Evolutionary conservation across 2,797 vertebrate species (phyloP).

Genomic region (Etheostoma nigrum): DNA sequence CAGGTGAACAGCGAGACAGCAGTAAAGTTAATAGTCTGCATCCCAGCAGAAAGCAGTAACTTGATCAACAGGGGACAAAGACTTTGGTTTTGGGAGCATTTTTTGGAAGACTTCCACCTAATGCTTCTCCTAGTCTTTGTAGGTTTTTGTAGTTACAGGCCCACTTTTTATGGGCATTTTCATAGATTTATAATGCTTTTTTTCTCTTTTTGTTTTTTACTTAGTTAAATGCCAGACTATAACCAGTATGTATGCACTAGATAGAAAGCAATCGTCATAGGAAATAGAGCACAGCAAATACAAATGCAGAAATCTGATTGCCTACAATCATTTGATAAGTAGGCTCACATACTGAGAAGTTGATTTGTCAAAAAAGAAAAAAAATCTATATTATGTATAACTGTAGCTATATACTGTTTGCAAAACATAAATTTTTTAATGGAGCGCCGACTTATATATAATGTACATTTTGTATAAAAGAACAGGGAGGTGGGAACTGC

Average conservation of each 20-base stretch:
- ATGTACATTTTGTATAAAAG: slow-evolving; percentile 93
- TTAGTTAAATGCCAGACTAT: slow-evolving; percentile 83
- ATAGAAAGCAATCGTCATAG: slow-evolving; percentile 85
- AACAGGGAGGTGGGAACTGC: slow-evolving; percentile 66
- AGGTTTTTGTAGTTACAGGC: slow-evolving; percentile 88
- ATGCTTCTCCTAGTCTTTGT: slow-evolving; percentile 79
- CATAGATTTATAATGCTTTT: slow-evolving; percentile 73
- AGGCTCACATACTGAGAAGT: slow-evolving; percentile 71
- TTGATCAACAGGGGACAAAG: slow-evolving; percentile 46
- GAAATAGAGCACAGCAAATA: slow-evolving; percentile 83
- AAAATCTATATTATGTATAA: slow-evolving; percentile 78
- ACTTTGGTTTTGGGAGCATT: slow-evolving; percentile 56
- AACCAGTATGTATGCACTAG: slow-evolving; percentile 90
- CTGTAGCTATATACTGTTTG: slow-evolving; percentile 83
- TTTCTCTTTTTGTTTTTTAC: slow-evolving; percentile 83
- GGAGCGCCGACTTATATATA: slow-evolving; percentile 87
- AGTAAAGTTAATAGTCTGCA: slow-evolving; percentile 13
- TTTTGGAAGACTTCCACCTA: slow-evolving; percentile 51
- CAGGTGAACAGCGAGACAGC: slow-evolving; percentile 11
- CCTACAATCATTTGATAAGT: slow-evolving; percentile 66
- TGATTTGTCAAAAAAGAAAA: slow-evolving; percentile 67
- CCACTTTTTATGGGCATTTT: slow-evolving; percentile 74
- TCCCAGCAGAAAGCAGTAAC: slow-evolving; percentile 78
- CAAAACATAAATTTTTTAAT: slow-evolving; percentile 85
- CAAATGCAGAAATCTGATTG: slow-evolving; percentile 72